These are phyloP conservation scores for Phlogophora meticulosa DNA, from an alignment of 2,888 invertebrate genomes.

Conservation along the genomic window DNA sequence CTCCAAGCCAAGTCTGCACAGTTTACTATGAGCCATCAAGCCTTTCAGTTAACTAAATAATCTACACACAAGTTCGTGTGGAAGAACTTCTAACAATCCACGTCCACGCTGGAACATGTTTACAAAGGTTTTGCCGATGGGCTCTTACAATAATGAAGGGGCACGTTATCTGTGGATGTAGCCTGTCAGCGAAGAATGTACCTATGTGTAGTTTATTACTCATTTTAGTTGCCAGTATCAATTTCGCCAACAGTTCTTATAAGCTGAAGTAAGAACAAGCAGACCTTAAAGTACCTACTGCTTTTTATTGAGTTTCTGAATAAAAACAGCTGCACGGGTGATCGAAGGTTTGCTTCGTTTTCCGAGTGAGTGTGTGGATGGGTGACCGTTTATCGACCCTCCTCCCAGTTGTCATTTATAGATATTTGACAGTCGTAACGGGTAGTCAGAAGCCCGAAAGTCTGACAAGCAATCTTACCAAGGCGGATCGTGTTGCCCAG, in stretches of 20 bases:
- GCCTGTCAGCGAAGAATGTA: background rate
- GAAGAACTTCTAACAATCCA: slow-evolving; percentile 8
- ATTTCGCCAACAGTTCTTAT: background rate
- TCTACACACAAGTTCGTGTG: slow-evolving; percentile 42
- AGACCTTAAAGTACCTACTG: background rate
- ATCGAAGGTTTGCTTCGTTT: too few relatives aligned
- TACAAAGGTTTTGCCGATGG: slow-evolving; percentile 12
- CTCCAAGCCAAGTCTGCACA: slow-evolving; percentile 60
- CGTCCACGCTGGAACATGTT: slow-evolving; percentile 4
- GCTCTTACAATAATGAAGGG: slow-evolving; percentile 1
- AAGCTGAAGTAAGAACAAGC: background rate
- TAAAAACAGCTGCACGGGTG: too few relatives aligned
- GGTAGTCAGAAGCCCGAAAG: too few relatives aligned
- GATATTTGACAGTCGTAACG: too few relatives aligned
- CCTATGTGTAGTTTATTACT: background rate
- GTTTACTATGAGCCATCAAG: slow-evolving; percentile 54
- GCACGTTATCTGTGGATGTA: background rate
- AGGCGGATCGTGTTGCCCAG: too few relatives aligned
- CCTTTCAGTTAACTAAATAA: slow-evolving; percentile 56
- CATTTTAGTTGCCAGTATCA: too few relatives aligned
- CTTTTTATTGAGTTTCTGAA: too few relatives aligned
- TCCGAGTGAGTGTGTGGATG: too few relatives aligned
- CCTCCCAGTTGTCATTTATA: too few relatives aligned
- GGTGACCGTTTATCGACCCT: too few relatives aligned
- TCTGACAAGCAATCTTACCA: too few relatives aligned